Evolutionary conservation across 2,113 vertebrate genomes (phyloP), one percentile per base, ranked within the genome.

Genomic region (Syngnathoides biaculeatus): DNA sequence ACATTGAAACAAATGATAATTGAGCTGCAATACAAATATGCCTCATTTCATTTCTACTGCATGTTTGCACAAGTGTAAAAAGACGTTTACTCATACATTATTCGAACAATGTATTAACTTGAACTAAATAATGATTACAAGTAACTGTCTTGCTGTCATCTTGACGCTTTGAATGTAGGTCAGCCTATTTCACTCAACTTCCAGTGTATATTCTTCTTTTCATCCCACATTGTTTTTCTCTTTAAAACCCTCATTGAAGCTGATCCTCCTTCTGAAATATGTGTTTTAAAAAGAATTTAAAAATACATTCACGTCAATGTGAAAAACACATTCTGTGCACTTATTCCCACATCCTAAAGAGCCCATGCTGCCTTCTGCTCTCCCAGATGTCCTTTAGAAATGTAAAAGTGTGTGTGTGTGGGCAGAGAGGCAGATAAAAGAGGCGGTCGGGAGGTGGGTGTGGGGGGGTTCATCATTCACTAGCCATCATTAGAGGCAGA

Each of bases 381-480:
- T 62, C 73, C 80, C 85, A 88, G 76, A 80, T 87, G 84, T 73
- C 79, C 85, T 61, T 43, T 20, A 35, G 84, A 65, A 66, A 64
- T 14, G 35, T 75, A 78, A 68, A 75, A 45, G 73, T n/a, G 17
- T 27, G 47, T n/a, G 17, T 27, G 47, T 67, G 75, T 81, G 79
- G 82, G 77, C 11, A 65, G 84, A 69, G 74, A 72, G 79, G 62
- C 85, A 85, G 81, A 84, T 83, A 82, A 87, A 73, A 75, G 70
- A 73, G 85, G 88, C 71, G 78, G 72, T 7, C 13, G 35, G n/a
- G 35, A 50, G 12, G 68, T 65, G 69, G 42, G 52, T 35, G 75
- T 57, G 47, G 1, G 45, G 56, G 68, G 76, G 70, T 35, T 0
- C 62, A 60, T 71, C 75, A 74, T 67, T 42, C 61, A 26, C 11